These are phyloP conservation scores for Nestor notabilis DNA, from an alignment of 2,113 vertebrate genomes.

Conservation along the genomic window DNA sequence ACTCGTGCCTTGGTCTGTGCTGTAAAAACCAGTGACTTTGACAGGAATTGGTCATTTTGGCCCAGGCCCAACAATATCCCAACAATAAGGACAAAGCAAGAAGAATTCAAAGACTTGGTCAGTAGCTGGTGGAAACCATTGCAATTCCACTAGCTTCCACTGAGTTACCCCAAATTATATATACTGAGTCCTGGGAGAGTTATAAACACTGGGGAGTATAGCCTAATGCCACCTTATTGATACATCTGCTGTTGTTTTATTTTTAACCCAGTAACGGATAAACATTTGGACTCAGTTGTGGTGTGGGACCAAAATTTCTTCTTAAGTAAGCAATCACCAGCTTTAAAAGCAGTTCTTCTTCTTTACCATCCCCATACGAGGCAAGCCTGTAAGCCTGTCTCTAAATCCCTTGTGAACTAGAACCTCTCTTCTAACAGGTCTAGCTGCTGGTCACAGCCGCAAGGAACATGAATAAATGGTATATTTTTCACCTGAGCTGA, in stretches of 20 bases:
- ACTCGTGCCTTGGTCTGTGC: not conserved
- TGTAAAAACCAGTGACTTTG: not conserved
- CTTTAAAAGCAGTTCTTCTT: not conserved
- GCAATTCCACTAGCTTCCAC: not conserved
- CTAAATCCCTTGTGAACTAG: not conserved
- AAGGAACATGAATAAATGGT: not conserved
- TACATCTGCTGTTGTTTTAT: fast-evolving
- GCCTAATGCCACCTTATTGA: not conserved
- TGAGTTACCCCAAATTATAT: not conserved
- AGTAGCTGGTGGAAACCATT: not conserved
- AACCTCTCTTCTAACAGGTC: not conserved
- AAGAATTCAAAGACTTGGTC: not conserved
- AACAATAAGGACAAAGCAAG: not conserved
- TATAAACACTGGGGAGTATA: not conserved
- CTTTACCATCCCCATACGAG: not conserved
- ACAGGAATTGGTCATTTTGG: not conserved
- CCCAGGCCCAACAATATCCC: not conserved
- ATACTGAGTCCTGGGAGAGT: not conserved
- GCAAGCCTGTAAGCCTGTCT: not conserved
- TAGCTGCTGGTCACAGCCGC: not conserved
- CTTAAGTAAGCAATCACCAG: not conserved
- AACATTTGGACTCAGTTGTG: not conserved
- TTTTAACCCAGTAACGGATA: not conserved
- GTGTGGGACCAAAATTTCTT: not conserved
- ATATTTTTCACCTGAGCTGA: not conserved